Percentiles rank a stretch among this genome's conserved stretches.
Evolutionary conservation across 2,888 invertebrate species (phyloP).

Genomic region (Cynaeus angustus): DNA sequence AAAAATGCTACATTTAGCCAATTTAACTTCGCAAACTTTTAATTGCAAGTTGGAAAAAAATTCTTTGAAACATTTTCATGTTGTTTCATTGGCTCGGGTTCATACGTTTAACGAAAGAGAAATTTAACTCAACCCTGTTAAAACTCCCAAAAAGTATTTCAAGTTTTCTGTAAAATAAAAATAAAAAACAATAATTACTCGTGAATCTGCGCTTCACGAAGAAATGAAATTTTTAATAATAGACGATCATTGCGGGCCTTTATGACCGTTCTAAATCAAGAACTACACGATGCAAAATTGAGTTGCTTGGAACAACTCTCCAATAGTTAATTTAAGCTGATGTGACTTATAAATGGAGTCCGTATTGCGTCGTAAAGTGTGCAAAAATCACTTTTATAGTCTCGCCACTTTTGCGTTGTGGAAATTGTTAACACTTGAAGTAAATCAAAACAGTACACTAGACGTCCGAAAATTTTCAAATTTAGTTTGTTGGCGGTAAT

Average conservation of each 20-base stretch:
- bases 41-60: conserved; percentile 39
- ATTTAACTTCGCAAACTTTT: conserved; percentile 51
- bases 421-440: too few species aligned
- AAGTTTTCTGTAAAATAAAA: conserved; percentile 5
- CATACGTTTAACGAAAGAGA: conserved; percentile 8
- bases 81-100: conserved; percentile 1
- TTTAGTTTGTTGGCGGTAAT: too few species aligned
- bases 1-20: conserved; percentile 50
- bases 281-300: conserved; percentile 29
- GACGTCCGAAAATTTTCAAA: too few species aligned
- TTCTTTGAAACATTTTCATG: conserved; percentile 25
- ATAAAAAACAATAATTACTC: conserved; percentile 2
- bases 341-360: conserved; percentile 26
- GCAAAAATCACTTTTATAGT: conserved; percentile 48
- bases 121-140: neutral
- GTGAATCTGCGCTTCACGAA: neutral
- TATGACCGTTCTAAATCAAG: conserved; percentile 13
- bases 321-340: conserved; percentile 28
- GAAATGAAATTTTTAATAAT: conserved; percentile 25
- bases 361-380: conserved; percentile 44
- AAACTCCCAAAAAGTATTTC: conserved; percentile 3
- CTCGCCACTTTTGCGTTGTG: too few species aligned
- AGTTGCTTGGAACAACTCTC: conserved; percentile 3
- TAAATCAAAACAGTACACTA: too few species aligned
- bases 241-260: neutral